These are phyloP conservation scores for Aphelinus atriplicis DNA, from an alignment of 1,140 invertebrate genomes.

Conservation along the genomic window DNA sequence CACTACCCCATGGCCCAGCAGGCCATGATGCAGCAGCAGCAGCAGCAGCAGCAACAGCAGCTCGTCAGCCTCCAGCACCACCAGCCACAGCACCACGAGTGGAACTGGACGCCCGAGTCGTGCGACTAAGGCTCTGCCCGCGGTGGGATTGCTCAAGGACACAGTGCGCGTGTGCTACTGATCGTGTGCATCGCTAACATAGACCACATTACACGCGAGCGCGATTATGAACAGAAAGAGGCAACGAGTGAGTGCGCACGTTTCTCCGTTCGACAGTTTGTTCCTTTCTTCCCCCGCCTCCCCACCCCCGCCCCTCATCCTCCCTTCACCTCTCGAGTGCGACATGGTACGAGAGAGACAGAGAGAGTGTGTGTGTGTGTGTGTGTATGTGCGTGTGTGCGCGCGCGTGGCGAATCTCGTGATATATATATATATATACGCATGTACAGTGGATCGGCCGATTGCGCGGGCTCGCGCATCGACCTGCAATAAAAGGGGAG, in stretches of 20 bases:
- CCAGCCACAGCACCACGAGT: slow-evolving; percentile 59
- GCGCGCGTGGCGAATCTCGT: not conserved
- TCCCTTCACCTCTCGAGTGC: too few relatives aligned
- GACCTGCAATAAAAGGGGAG: too few relatives aligned
- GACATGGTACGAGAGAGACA: not conserved
- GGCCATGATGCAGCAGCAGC: slow-evolving; percentile 55
- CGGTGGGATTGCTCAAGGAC: too few relatives aligned
- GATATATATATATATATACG: too few relatives aligned
- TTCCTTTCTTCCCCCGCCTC: too few relatives aligned
- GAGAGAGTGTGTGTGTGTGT: slow-evolving; percentile 1
- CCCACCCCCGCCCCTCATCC: too few relatives aligned
- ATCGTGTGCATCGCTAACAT: too few relatives aligned
- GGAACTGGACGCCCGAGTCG: slow-evolving; percentile 60
- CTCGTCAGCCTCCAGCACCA: slow-evolving; percentile 45
- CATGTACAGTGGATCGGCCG: not conserved
- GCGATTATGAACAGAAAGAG: too few relatives aligned
- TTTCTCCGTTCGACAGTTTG: too few relatives aligned
- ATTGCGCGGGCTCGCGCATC: not conserved
- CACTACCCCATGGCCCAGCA: slow-evolving; percentile 63
- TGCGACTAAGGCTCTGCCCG: slow-evolving; percentile 54
- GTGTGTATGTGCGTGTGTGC: not conserved
- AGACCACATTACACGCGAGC: too few relatives aligned
- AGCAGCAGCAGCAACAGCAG: slow-evolving; percentile 50
- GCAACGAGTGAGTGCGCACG: too few relatives aligned
- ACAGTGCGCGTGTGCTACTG: too few relatives aligned